Percentiles rank a stretch among this genome's conserved stretches.
Evolutionary conservation across 2,888 invertebrate species (phyloP).

Genomic region (Cephus sareptanus): DNA sequence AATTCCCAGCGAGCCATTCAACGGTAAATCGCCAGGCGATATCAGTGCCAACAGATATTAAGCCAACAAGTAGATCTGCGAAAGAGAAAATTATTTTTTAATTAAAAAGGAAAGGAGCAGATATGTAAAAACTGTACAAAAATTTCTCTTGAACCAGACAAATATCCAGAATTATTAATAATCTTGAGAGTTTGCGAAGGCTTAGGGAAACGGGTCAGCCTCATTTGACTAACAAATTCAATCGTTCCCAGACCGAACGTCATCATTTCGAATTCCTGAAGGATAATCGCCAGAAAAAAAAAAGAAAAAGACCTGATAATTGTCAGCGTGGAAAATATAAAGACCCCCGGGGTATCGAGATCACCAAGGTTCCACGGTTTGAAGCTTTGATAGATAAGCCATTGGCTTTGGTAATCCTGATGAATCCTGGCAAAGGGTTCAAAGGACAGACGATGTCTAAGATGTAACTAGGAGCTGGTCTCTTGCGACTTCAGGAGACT

Average conservation of each 20-base stretch:
- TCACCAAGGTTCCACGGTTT: background rate
- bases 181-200: too few relatives aligned
- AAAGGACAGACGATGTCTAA: background rate
- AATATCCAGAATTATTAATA: too few relatives aligned
- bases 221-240: too few relatives aligned
- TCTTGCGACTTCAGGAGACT: background rate
- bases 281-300: too few relatives aligned
- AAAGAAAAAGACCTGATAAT: background rate
- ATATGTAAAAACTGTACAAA: too few relatives aligned
- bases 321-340: background rate
- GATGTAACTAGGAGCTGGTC: background rate
- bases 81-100: slow-evolving; percentile 15
- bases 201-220: too few relatives aligned
- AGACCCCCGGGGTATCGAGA: background rate
- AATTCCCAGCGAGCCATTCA: slow-evolving; percentile 66
- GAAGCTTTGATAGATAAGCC: background rate
- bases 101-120: background rate
- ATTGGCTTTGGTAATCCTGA: background rate
- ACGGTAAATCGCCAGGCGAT: slow-evolving; percentile 67
- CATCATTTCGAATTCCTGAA: background rate
- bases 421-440: background rate
- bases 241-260: background rate
- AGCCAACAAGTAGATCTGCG: slow-evolving; percentile 66
- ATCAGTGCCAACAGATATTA: slow-evolving; percentile 66
- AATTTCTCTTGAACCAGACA: too few relatives aligned